Percentiles rank a stretch among this genome's conserved stretches.
These are phyloP conservation scores for Strigamia transsilvanica DNA, from an alignment of 2,888 invertebrate species.

Conservation along the genomic window DNA sequence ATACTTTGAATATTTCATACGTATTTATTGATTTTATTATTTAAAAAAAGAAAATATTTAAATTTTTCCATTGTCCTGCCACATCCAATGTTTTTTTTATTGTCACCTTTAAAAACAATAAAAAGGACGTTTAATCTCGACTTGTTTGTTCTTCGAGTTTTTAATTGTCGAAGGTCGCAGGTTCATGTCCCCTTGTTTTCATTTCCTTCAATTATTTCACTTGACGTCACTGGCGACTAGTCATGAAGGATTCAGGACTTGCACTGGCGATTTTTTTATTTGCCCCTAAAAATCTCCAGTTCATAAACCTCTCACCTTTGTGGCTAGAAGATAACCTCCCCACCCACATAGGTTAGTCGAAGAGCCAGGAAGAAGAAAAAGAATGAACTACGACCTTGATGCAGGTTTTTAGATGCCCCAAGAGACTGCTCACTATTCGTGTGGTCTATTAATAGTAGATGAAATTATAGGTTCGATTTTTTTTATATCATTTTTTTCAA, in stretches of 20 bases:
- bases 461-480: constrained; percentile 41
- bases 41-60: background rate
- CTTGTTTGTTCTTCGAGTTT: background rate
- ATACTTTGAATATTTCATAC: constrained; percentile 34
- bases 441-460: constrained; percentile 44
- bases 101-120: background rate
- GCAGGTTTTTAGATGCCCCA: constrained; percentile 31
- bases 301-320: constrained; percentile 44
- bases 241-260: background rate
- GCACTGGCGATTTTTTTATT: constrained; percentile 31
- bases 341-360: constrained; percentile 39
- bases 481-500: background rate
- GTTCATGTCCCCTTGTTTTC: constrained; percentile 42
- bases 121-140: background rate
- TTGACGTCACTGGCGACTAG: constrained; percentile 36
- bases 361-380: constrained; percentile 37
- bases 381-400: constrained; percentile 41
- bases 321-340: constrained; percentile 36
- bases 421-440: constrained; percentile 25
- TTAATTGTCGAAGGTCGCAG: constrained; percentile 40
- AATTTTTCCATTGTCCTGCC: background rate
- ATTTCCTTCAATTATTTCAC: constrained; percentile 30
- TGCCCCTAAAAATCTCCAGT: constrained; percentile 34
- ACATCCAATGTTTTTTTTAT: background rate
- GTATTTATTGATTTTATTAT: background rate